Evolutionary conservation across 2,113 vertebrate genomes (phyloP), one percentile per base, ranked within the genome.

Genomic region (Gobio gobio): DNA sequence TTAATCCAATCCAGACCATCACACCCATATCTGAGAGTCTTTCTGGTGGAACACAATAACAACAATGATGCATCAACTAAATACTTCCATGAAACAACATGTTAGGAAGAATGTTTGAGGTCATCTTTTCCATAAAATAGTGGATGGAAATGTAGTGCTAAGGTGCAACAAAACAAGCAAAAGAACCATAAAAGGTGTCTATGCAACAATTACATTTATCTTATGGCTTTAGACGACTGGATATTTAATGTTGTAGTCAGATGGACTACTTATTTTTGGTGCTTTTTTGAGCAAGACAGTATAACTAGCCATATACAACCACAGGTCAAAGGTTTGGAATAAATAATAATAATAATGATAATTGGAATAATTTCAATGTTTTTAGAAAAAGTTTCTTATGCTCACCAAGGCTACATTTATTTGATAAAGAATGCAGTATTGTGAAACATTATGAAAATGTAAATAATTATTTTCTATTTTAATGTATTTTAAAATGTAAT

Each of bases 1-100:
- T 98, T 84, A 99, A 93, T 18, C 97, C 98, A 0, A 87, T 97
- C 98, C 98, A 99, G 45, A 97, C 93, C 87, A 95, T 91, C 8
- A 90, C 49, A 0, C 93, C 90, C 47, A 95, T 91, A 80, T 86
- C 83, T 4, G 92, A 91, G 84, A 99, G 88, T 70, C 95, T 95
- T 83, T 95, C 98, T 99, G 91, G 58, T 78, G 43, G 86, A 63
- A 87, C 18, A 83, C 18, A n/a, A 33, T 29, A 47, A 20, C 24
- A 64, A 54, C 24, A 40, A 13, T 82, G 2, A 70, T 22, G 16
- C 13, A 26, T 14, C 73, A 51, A 51, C 26, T 3, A 75, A 47
- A 74, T 3, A 36, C 22, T 29, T 66, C 14, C 26, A 29, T 64
- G 61, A 16, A 74, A 16, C 22, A 74, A 24, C 2, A 26, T 24